Percentiles rank a stretch among this genome's conserved stretches.
Evolutionary conservation across 2,113 vertebrate species (phyloP).

Genomic region (Diadophis punctatus): DNA sequence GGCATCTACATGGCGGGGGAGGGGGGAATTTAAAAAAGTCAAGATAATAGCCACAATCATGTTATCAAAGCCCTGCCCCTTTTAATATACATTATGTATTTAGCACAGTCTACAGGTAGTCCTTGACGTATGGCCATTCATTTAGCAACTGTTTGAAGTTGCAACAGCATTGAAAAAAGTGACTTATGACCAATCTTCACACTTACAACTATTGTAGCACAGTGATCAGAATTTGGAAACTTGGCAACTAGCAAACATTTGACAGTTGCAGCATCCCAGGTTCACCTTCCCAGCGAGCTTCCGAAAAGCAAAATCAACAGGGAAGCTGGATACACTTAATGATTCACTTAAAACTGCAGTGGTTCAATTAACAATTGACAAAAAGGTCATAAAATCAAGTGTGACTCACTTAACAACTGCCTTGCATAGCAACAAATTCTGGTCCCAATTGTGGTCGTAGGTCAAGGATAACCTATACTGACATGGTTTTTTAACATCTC

Average conservation of each 20-base stretch:
- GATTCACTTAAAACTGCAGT: background rate
- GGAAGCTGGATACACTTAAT: background rate
- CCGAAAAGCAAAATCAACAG: background rate
- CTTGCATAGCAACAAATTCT: background rate
- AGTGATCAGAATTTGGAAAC: background rate
- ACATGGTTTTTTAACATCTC: background rate
- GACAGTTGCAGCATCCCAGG: background rate
- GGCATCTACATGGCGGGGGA: background rate
- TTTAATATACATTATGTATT: background rate
- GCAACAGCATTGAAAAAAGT: background rate
- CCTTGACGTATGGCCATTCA: background rate
- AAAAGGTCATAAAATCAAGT: background rate
- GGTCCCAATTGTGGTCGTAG: background rate
- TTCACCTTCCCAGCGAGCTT: background rate
- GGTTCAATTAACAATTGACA: background rate
- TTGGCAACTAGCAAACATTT: background rate
- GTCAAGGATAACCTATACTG: background rate
- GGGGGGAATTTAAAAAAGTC: background rate
- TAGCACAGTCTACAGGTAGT: background rate
- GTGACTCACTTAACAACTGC: background rate
- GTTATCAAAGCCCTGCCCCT: background rate
- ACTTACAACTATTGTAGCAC: background rate
- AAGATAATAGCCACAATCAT: background rate
- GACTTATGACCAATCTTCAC: background rate
- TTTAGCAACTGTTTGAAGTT: background rate